These are phyloP conservation scores for Microplitis mediator DNA, from an alignment of 1,140 invertebrate genomes.

Conservation along the genomic window DNA sequence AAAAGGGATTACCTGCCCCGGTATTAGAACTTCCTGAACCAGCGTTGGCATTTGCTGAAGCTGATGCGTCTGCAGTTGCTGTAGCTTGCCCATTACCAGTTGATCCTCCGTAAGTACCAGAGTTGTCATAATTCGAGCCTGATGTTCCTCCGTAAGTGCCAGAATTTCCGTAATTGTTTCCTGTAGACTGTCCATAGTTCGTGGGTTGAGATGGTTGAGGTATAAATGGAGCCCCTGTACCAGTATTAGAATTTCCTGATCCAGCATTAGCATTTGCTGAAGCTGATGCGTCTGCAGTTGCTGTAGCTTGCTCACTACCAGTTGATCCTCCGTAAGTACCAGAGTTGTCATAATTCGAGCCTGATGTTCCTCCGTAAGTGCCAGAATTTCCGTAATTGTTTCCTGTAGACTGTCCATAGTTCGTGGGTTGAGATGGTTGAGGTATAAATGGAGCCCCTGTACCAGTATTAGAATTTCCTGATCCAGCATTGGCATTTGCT, in stretches of 20 bases:
- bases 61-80: slow-evolving; percentile 26
- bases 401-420: neutral
- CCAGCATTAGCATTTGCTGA: slow-evolving; percentile 21
- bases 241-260: neutral
- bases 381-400: neutral
- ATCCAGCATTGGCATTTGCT: neutral
- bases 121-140: neutral
- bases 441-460: neutral
- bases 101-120: neutral
- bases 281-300: slow-evolving; percentile 24
- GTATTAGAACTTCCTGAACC: neutral
- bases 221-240: neutral
- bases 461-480: neutral
- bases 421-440: neutral
- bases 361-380: neutral
- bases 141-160: neutral
- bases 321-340: neutral
- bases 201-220: neutral
- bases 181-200: neutral
- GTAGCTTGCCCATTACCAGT: neutral
- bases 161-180: neutral
- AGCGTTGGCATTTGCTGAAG: neutral
- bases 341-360: neutral
- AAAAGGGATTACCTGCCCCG: neutral
- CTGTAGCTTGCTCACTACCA: neutral